Percentiles rank a stretch among this genome's conserved stretches.
These are phyloP conservation scores for Tetragnatha versicolor DNA, from an alignment of 1,140 invertebrate species.

Conservation along the genomic window DNA sequence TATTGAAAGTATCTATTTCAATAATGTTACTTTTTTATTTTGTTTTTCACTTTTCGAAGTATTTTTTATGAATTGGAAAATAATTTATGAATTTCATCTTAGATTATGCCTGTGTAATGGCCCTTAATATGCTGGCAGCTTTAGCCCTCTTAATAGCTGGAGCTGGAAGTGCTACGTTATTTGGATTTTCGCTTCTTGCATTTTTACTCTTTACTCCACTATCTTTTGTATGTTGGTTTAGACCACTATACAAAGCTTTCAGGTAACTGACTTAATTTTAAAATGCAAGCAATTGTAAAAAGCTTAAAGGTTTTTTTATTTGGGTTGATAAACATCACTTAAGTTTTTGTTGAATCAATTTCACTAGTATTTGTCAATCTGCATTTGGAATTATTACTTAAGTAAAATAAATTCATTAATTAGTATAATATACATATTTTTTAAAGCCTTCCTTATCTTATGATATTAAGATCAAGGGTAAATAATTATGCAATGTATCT, in stretches of 20 bases:
- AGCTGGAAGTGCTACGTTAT: conserved; percentile 74
- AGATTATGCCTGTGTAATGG: conserved; percentile 87
- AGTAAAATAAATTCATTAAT: no score
- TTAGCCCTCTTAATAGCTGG: conserved; percentile 74
- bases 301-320: not conserved
- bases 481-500: no score
- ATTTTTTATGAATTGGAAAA: not conserved
- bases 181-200: conserved; percentile 90
- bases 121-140: conserved; percentile 85
- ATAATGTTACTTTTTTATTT: not conserved
- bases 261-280: conserved; percentile 71
- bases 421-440: no score
- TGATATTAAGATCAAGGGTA: no score
- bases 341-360: no score
- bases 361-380: no score
- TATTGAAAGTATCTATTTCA: not conserved
- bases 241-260: conserved; percentile 86
- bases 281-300: not conserved
- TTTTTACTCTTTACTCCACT: conserved; percentile 92
- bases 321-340: conserved; percentile 6
- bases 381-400: no score
- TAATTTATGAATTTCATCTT: conserved; percentile 65
- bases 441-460: no score
- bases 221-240: conserved; percentile 97
- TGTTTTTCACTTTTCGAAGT: not conserved